These are phyloP conservation scores for Cebidichthys violaceus DNA, from an alignment of 2,113 vertebrate species.

Conservation along the genomic window DNA sequence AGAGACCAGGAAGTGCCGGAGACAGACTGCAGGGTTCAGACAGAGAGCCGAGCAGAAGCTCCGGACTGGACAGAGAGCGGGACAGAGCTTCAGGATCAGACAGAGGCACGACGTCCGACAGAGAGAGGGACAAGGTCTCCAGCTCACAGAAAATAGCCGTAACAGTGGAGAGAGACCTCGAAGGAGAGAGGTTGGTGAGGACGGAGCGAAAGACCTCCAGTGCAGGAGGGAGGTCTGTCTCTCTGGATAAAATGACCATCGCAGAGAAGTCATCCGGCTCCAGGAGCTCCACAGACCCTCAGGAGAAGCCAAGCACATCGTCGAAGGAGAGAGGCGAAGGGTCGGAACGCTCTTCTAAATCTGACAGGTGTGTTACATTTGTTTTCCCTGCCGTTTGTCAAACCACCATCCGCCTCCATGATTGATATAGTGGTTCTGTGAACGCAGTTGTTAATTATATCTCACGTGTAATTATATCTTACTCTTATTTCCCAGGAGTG, in stretches of 20 bases:
- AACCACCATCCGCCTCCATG: neutral
- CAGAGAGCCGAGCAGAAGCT: constrained; percentile 57
- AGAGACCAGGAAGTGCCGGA: constrained; percentile 60
- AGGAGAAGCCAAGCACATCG: constrained; percentile 60
- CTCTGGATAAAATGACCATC: constrained; percentile 78
- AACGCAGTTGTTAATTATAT: constrained; percentile 58
- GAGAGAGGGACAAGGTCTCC: constrained; percentile 52
- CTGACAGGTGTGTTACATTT: constrained; percentile 64
- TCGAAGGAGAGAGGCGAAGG: constrained; percentile 62
- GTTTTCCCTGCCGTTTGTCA: constrained; percentile 9
- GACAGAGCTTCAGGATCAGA: constrained; percentile 54
- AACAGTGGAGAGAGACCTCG: constrained; percentile 36
- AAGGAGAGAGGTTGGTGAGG: constrained; percentile 47
- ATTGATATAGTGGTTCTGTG: constrained; percentile 33
- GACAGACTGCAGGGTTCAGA: constrained; percentile 56
- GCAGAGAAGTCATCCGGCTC: constrained; percentile 65
- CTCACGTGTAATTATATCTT: constrained; percentile 65
- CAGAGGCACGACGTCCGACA: constrained; percentile 26
- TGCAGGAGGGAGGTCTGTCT: constrained; percentile 67
- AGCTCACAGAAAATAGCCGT: constrained; percentile 44
- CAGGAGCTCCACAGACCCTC: constrained; percentile 46
- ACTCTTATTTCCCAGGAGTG: constrained; percentile 65
- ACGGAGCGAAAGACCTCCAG: constrained; percentile 55
- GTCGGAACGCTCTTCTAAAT: constrained; percentile 52
- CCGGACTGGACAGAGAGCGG: constrained; percentile 55